A percentile compares a stretch with the other conserved stretches of the same genome.
Conservation (phyloP, 30 jellyfish, hydroid and myxozoan genomes). For the Catostylus mosaicus region DNA sequence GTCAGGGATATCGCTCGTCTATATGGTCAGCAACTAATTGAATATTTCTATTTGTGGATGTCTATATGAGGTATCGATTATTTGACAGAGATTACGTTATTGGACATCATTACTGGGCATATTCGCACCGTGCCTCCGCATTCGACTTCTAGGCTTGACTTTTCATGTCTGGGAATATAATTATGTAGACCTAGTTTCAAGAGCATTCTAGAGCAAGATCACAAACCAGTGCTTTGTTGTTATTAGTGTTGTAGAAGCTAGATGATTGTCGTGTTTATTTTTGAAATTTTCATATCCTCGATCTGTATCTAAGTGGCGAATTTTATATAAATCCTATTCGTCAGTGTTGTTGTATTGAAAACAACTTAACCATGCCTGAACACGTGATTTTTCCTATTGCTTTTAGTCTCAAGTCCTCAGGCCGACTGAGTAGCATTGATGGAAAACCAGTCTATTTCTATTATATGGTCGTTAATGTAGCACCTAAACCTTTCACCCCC, state of each 20-base stretch:
- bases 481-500: no score
- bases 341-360: conserved; percentile 41
- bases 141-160: conserved; percentile 16
- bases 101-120: neutral
- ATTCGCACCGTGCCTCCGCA: neutral
- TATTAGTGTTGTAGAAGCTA: conserved; percentile 1
- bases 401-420: no score
- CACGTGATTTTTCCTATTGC: no score
- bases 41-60: conserved; percentile 26
- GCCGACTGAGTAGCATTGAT: no score
- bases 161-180: conserved; percentile 17
- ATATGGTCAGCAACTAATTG: conserved; percentile 60
- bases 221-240: neutral
- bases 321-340: conserved; percentile 54
- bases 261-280: conserved; percentile 70
- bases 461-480: no score
- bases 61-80: conserved; percentile 34
- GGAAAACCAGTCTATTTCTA: no score
- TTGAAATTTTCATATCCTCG: conserved; percentile 61
- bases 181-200: conserved; percentile 20
- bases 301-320: conserved; percentile 71
- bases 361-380: conserved; percentile 24
- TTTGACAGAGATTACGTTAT: neutral
- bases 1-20: conserved; percentile 32
- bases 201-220: conserved; percentile 10